Evolutionary conservation across 2,113 vertebrate species (phyloP), one percentile per base, ranked within the genome.

Genomic region (Potamarius usumacintae): DNA sequence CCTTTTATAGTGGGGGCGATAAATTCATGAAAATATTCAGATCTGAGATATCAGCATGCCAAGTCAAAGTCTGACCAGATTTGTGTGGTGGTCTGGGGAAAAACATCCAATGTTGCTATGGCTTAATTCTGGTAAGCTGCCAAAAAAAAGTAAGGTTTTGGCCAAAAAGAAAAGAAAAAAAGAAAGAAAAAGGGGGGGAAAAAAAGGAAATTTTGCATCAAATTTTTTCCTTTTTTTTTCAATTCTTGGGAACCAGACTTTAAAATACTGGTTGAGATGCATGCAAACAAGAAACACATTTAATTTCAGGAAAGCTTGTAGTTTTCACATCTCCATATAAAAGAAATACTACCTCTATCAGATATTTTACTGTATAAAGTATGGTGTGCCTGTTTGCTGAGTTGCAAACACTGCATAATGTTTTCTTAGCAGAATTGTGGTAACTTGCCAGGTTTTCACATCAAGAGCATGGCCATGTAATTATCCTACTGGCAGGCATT

Each of bases 191-290:
- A 1, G 27, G 5, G 1, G 30, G 25, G 25, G 2, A 30, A 30
- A 30, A 30, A 30, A 57, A 57, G 10, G 55, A 14, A 22, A 6
- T 9, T 53, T 65, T 25, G 0, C 22, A 67, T 14, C 2, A 63
- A 1, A n/a, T 63, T 50, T 10, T 25, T 17, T 42, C 0, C 17
- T 20, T 48, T 18, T 48, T 18, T 48, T 74, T 57, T 57, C 15
- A 14, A 57, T 9, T 7, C 20, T 74, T 74, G 7, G 30, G 67
- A 72, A 25, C 17, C 67, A 25, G 25, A 15, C 11, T 42, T 78
- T 86, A 34, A 84, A 76, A 65, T 57, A 72, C 42, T 86, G 84
- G 52, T 20, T 58, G 80, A 71, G 27, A 34, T 17, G 18, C 30
- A 71, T 18, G 7, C 7, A 42, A 42, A 42, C 2, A 2, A 42